Percentiles rank a stretch among this genome's conserved stretches.
Conservation (phyloP, 1,140 invertebrate genomes). For the Aphelenchoides fujianensis region DNA sequence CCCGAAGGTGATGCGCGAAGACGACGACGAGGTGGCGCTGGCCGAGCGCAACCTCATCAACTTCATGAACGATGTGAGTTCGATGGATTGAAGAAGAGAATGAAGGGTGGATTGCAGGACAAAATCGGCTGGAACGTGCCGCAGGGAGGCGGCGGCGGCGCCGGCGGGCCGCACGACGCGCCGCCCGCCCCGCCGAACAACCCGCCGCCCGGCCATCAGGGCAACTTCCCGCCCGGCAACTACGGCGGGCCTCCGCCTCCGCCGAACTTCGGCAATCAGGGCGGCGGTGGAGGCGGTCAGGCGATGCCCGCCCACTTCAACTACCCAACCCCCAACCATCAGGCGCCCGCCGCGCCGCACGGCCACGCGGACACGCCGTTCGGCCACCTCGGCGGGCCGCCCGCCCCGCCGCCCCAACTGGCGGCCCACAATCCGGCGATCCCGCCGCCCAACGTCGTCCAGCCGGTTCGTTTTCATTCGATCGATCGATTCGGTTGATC, state of each 20-base stretch:
- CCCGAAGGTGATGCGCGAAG: conserved; percentile 77
- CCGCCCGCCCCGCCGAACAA: conserved; percentile 1
- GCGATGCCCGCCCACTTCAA: conserved; percentile 4
- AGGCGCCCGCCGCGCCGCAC: conserved; percentile 18
- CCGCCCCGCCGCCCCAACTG: conserved; percentile 14
- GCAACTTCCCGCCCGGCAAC: background rate
- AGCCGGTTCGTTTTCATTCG: background rate
- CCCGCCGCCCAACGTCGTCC: background rate
- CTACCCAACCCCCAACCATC: conserved; percentile 28
- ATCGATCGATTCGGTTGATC: background rate
- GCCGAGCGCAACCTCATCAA: conserved; percentile 79
- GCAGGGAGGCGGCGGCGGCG: background rate
- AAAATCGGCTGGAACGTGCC: conserved; percentile 43
- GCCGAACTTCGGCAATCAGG: background rate
- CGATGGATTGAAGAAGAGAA: conserved; percentile 19
- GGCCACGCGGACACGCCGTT: background rate
- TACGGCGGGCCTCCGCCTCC: background rate
- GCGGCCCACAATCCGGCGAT: conserved; percentile 15
- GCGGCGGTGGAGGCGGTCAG: no score
- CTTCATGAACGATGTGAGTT: conserved; percentile 60
- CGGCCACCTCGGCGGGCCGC: background rate
- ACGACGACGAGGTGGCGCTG: conserved; percentile 66
- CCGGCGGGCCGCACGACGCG: background rate
- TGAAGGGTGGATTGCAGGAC: conserved; percentile 31
- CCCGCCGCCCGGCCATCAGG: conserved; percentile 4